phyloP scores from a whole-genome alignment of 1,140 invertebrate genomes.

The Aphis gossypii region DNA sequence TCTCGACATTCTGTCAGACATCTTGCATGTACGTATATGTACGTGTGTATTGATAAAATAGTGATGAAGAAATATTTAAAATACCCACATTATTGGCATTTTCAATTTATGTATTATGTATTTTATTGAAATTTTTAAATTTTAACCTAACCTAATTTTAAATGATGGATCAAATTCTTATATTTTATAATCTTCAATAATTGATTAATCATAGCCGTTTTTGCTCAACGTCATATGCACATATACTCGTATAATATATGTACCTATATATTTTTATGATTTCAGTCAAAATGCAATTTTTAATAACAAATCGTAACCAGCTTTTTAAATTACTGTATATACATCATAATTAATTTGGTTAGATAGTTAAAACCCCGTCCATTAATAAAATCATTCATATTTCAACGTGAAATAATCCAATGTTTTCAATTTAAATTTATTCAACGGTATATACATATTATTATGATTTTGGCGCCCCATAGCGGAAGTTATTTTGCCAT shows the following conservation, averaged over 20 bases:
- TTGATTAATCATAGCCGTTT: not conserved
- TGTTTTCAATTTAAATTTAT: constrained; percentile 6
- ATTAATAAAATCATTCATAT: not conserved
- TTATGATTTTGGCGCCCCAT: not conserved
- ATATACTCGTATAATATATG: not conserved
- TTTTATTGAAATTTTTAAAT: not conserved
- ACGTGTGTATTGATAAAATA: not conserved
- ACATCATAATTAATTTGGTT: not conserved
- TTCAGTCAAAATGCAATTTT: not conserved
- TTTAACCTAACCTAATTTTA: not conserved
- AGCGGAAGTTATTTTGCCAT: not conserved
- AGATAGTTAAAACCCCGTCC: not conserved
- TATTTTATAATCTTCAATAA: not conserved
- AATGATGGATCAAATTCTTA: not conserved
- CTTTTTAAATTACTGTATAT: not conserved
- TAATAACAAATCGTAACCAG: not conserved
- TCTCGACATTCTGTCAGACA: not conserved
- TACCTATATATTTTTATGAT: not conserved
- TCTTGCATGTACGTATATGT: not conserved
- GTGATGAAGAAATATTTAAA: not conserved
- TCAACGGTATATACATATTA: not conserved
- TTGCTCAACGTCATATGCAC: too few relatives aligned
- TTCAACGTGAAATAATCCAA: not conserved
- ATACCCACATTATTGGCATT: too few relatives aligned
- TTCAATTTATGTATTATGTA: not conserved